Percentiles rank a stretch among this genome's conserved stretches.
phyloP scores from a whole-genome alignment of 2,113 vertebrate genomes.

The Marcusenius ussheri region DNA sequence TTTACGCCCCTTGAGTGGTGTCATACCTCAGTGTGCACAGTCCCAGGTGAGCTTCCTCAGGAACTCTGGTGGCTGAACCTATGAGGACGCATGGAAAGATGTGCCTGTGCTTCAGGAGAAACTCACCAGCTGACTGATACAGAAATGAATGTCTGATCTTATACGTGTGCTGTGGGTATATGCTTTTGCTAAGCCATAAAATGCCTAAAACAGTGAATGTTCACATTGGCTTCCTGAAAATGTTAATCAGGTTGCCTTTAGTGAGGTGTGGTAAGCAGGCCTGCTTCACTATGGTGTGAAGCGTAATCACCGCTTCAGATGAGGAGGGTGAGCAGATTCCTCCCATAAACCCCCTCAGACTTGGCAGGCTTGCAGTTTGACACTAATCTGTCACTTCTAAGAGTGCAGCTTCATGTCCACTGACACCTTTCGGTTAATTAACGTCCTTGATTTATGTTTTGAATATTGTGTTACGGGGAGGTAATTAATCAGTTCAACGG shows the following conservation, averaged over 20 bases:
- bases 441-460: not conserved
- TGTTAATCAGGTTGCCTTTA: not conserved
- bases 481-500: not conserved
- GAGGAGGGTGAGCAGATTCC: not conserved
- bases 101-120: not conserved
- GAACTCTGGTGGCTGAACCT: not conserved
- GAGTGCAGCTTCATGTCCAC: not conserved
- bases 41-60: not conserved
- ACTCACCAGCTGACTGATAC: not conserved
- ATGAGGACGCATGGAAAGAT: not conserved
- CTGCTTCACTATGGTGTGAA: not conserved
- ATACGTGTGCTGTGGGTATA: not conserved
- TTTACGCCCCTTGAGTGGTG: not conserved
- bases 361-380: not conserved
- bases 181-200: not conserved
- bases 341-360: not conserved
- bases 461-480: not conserved
- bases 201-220: not conserved
- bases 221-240: not conserved
- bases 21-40: not conserved
- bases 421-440: not conserved
- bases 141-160: not conserved
- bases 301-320: not conserved
- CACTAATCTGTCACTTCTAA: not conserved
- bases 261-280: not conserved